Base-by-base conservation (phyloP, 2,888 invertebrate species). In the Prostheceraeus crozeri region DNA sequence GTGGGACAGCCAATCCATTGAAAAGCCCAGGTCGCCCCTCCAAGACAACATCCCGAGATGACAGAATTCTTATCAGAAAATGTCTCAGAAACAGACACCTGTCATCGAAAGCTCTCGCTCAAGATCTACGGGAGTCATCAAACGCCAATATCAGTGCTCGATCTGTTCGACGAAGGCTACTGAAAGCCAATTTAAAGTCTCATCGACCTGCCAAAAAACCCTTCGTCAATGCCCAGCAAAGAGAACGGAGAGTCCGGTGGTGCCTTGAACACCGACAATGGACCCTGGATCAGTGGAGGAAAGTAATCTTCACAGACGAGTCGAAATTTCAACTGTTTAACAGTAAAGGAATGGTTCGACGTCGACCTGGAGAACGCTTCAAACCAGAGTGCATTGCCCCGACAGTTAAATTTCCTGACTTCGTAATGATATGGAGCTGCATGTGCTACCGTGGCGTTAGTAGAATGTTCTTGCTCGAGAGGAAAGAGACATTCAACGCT, bases 11-110 rank as follows among this genome's bases (percentile, higher is more conserved):
- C 21, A 40, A 40, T 40, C 45, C 45, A 23, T 40, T 40, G 19
- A 40, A 40, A 40, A 40, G 45, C 21, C 45, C 45, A 14, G 45
- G 45, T 40, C 45, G 45, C 45, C 45, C 45, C 21, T 19, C 45
- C 21, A 40, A 40, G 45, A 40, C 45, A 14, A 40, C 45, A 14
- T 14, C 14, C 19, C 45, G 45, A 14, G 45, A 40, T 40, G 45
- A 40, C 45, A 6, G 45, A 14, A 14, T 40, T 40, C 45, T 40
- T 14, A 23, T 40, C 14, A 14, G 45, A 40, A 40, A 40, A 14
- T 40, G 45, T 19, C 45, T 40, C 21, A 23, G 19, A 14, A 40
- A 40, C 21, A 40, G 45, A 40, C 45, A 23, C 45, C 45, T 14
- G 45, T 40, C 45, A 14, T 40, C 45, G 19, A 40, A 23, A 23